These are phyloP conservation scores for Python bivittatus DNA, from an alignment of 2,113 vertebrate species.

Conservation along the genomic window DNA sequence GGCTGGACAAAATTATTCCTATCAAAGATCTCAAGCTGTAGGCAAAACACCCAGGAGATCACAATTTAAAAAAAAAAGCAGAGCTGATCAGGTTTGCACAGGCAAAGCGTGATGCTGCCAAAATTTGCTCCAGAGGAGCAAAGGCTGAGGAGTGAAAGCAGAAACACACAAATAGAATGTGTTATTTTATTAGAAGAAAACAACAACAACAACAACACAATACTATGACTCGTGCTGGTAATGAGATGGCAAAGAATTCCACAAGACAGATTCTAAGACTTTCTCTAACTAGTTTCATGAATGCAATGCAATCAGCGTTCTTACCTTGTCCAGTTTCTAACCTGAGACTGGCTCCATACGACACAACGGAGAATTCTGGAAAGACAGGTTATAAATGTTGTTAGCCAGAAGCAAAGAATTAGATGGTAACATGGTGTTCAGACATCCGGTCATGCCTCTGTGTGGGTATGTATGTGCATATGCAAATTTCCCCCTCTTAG, in stretches of 20 bases:
- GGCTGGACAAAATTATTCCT: neutral
- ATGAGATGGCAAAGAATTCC: neutral
- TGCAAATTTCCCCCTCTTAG: neutral
- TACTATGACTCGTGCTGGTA: neutral
- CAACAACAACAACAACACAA: neutral
- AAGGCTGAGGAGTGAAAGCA: neutral
- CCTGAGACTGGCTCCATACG: neutral
- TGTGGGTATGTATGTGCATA: neutral
- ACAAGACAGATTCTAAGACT: neutral
- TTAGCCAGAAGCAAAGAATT: neutral
- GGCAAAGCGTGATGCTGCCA: neutral
- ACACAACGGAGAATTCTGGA: neutral
- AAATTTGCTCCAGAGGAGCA: neutral
- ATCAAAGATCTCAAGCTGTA: neutral
- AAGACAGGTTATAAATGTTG: neutral
- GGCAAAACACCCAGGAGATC: neutral
- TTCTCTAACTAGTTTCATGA: neutral
- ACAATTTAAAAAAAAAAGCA: no score
- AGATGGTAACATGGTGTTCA: neutral
- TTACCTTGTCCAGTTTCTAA: neutral
- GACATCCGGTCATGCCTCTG: neutral
- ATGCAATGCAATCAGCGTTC: neutral
- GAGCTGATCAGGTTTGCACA: neutral
- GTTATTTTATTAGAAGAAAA: neutral
- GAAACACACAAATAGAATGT: neutral